phyloP scores from a whole-genome alignment of 2,888 invertebrate species.

The Lasioglossum villosulum region DNA sequence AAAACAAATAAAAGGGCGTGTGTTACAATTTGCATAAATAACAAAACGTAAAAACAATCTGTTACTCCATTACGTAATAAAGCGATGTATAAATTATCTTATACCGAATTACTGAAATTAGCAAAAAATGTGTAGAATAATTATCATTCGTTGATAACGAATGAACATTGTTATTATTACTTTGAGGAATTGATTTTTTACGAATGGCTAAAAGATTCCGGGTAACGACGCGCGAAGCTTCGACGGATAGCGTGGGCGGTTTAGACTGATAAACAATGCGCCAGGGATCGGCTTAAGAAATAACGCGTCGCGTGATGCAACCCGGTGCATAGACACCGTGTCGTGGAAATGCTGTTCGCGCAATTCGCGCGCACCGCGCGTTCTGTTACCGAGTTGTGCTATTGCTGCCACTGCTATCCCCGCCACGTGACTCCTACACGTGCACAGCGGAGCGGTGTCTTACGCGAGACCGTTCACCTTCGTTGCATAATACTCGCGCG shows the following conservation, averaged over 20 bases:
- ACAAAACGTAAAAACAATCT: too few relatives aligned
- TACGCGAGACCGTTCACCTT: conserved; percentile 74
- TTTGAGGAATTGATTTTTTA: too few relatives aligned
- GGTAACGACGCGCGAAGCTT: not conserved
- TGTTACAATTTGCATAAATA: too few relatives aligned
- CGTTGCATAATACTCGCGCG: conserved; percentile 71
- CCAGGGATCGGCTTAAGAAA: conserved; percentile 58
- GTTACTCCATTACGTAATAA: too few relatives aligned
- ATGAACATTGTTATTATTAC: too few relatives aligned
- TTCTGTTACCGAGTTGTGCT: conserved; percentile 3
- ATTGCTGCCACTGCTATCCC: conserved; percentile 12
- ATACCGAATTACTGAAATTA: too few relatives aligned
- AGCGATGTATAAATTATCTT: too few relatives aligned
- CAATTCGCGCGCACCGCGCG: conserved; percentile 54
- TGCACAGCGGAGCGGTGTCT: conserved; percentile 62
- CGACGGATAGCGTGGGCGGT: conserved; percentile 43
- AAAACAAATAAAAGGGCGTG: too few relatives aligned
- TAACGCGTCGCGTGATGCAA: conserved; percentile 65
- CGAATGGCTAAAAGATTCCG: not conserved
- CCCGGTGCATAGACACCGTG: conserved; percentile 43
- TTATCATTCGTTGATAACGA: too few relatives aligned
- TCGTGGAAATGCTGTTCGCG: conserved; percentile 58
- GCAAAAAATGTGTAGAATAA: too few relatives aligned
- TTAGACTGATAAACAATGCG: conserved; percentile 56
- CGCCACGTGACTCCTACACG: conserved; percentile 74